Evolutionary conservation across 2,113 vertebrate genomes (phyloP).

Genomic region (Thalassarche chlororhynchos): DNA sequence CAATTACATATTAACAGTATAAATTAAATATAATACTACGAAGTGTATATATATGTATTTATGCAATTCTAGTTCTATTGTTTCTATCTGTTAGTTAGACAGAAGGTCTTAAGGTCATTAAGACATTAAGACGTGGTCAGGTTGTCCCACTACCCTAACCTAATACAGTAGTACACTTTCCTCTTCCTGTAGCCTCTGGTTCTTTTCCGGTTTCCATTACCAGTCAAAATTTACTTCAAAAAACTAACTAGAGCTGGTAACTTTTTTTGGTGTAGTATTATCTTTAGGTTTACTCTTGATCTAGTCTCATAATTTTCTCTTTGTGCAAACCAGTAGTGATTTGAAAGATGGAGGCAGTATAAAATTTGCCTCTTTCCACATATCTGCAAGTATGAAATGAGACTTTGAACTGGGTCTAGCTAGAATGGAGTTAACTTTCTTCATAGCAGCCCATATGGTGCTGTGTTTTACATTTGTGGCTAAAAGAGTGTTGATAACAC

Average conservation of each 20-base stretch:
- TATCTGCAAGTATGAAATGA: not conserved
- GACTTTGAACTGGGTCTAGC: not conserved
- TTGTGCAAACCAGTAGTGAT: not conserved
- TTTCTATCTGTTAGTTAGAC: not conserved
- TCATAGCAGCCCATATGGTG: accelerated
- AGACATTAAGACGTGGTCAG: not conserved
- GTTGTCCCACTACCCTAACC: not conserved
- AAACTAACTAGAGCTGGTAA: not conserved
- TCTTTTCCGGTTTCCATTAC: not conserved
- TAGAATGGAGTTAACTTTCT: not conserved
- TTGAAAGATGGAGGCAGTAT: not conserved
- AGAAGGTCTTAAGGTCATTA: not conserved
- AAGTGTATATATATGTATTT: not conserved
- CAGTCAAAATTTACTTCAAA: not conserved
- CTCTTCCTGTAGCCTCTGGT: not conserved
- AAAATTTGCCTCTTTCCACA: not conserved
- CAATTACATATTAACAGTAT: not conserved
- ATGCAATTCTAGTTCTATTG: not conserved
- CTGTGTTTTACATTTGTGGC: not conserved
- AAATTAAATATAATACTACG: not conserved
- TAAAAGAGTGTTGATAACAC: not conserved
- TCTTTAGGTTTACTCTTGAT: not conserved
- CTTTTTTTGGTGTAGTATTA: not conserved
- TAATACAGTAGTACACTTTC: not conserved
- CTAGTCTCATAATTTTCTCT: not conserved